Conservation (phyloP, 1,140 invertebrate species). For the Hermetia illucens region DNA sequence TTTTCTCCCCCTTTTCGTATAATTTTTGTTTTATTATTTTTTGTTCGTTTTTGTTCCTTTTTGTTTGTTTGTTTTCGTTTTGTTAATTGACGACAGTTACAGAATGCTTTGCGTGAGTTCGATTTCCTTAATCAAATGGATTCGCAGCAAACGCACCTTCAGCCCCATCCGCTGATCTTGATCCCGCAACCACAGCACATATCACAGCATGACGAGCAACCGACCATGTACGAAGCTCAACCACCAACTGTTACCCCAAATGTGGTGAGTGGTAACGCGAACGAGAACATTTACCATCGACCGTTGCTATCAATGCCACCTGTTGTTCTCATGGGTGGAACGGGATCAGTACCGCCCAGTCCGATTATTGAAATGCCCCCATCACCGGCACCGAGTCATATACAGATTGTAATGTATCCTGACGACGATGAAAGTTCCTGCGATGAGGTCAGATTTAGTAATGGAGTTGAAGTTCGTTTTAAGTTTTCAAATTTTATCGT, state of each 20-base stretch:
- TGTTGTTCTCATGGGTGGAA: conserved; percentile 22
- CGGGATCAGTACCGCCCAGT: conserved; percentile 5
- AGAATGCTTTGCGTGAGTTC: conserved; percentile 72
- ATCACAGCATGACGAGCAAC: conserved; percentile 3
- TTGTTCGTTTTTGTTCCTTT: neutral
- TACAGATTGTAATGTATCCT: conserved; percentile 43
- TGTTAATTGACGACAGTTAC: conserved; percentile 44
- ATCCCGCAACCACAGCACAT: conserved; percentile 18
- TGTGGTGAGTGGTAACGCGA: conserved; percentile 8
- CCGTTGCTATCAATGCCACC: conserved; percentile 27
- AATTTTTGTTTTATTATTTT: conserved; percentile 2
- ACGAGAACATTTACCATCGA: conserved; percentile 24
- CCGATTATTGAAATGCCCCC: conserved; percentile 19
- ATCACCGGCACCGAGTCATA: conserved; percentile 12
- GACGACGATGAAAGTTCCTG: conserved; percentile 47
- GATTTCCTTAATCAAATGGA: conserved; percentile 59
- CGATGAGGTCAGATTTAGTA: conserved; percentile 30
- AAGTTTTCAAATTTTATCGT: too few relatives aligned
- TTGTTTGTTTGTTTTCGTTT: conserved; percentile 5
- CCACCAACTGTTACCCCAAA: too few relatives aligned
- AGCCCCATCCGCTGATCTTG: conserved; percentile 30
- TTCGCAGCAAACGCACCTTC: conserved; percentile 10
- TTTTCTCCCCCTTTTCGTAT: conserved; percentile 11
- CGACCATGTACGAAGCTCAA: too few relatives aligned
- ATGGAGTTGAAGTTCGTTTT: conserved; percentile 8